A percentile compares a stretch with the other conserved stretches of the same genome.
Conservation (phyloP, 2,888 invertebrate species). For the Dasypogon diadema region DNA sequence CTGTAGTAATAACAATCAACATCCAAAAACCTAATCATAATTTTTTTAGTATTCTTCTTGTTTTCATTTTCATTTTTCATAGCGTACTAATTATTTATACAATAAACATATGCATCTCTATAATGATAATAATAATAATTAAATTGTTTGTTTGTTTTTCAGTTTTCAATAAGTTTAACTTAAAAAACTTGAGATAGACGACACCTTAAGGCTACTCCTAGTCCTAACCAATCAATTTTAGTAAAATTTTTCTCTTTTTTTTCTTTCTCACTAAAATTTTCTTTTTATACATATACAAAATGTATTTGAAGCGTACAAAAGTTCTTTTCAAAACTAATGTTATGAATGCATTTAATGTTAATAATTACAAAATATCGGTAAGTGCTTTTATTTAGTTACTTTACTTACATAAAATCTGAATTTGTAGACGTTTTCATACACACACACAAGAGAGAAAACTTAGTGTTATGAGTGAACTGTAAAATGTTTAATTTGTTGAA, state of each 20-base stretch:
- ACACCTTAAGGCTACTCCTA: conserved; percentile 38
- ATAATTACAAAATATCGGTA: conserved; percentile 4
- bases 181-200: conserved; percentile 19
- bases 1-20: conserved; percentile 47
- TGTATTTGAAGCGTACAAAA: conserved; percentile 43
- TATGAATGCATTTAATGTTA: conserved; percentile 13
- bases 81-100: conserved; percentile 12
- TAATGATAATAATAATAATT: conserved; percentile 33
- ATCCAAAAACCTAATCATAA: conserved; percentile 46
- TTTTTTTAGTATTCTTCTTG: conserved; percentile 25
- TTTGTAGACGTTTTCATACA: neutral
- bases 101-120: conserved; percentile 19
- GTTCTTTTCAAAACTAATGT: neutral
- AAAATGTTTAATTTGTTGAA: neutral
- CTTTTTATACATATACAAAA: conserved; percentile 17
- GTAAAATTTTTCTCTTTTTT: conserved; percentile 1
- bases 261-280: conserved; percentile 1
- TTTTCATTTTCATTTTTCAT: conserved; percentile 23
- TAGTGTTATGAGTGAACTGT: neutral
- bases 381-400: neutral
- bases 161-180: conserved; percentile 18
- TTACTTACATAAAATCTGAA: neutral
- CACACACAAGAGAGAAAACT: too few species aligned
- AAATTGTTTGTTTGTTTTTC: conserved; percentile 31
- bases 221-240: conserved; percentile 18